Evolutionary conservation across 2,797 vertebrate genomes (phyloP).

Genomic region (Neolamprologus multifasciatus): DNA sequence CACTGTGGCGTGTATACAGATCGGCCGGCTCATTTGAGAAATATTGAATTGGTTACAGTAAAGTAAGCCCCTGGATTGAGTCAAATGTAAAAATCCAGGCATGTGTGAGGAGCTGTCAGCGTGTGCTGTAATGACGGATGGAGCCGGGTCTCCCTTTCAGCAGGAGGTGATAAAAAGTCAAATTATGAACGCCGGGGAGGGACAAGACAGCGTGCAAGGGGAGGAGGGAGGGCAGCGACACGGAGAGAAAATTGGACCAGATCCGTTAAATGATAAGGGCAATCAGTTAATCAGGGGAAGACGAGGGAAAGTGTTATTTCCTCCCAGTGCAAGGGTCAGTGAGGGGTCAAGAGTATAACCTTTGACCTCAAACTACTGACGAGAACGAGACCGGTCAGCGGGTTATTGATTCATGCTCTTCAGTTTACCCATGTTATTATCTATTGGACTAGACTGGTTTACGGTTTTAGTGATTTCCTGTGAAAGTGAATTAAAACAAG

Average conservation of each 20-base stretch:
- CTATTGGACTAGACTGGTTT: constrained; percentile 24
- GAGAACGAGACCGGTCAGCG: constrained; percentile 13
- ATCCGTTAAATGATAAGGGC: constrained; percentile 67
- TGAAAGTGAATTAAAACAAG: not conserved
- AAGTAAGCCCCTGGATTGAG: constrained; percentile 78
- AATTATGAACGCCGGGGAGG: constrained; percentile 66
- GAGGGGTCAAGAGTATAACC: constrained; percentile 73
- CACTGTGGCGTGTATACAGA: constrained; percentile 62
- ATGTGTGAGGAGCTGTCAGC: constrained; percentile 79
- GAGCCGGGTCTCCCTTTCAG: constrained; percentile 55
- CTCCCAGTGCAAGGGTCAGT: constrained; percentile 61
- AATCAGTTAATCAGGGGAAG: constrained; percentile 62
- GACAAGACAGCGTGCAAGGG: constrained; percentile 37
- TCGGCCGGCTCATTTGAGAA: constrained; percentile 74
- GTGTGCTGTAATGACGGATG: constrained; percentile 74
- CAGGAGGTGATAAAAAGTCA: constrained; percentile 73
- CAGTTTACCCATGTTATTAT: constrained; percentile 50
- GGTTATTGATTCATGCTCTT: constrained; percentile 41
- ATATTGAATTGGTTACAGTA: constrained; percentile 85
- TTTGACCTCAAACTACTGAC: constrained; percentile 37
- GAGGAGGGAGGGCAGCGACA: constrained; percentile 32
- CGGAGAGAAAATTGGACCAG: constrained; percentile 56
- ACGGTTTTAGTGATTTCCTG: constrained; percentile 11
- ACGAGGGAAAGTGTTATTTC: constrained; percentile 61
- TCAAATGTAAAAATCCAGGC: constrained; percentile 83